Conservation (phyloP, 2,113 vertebrate species). For the Xiphorhynchus elegans region DNA sequence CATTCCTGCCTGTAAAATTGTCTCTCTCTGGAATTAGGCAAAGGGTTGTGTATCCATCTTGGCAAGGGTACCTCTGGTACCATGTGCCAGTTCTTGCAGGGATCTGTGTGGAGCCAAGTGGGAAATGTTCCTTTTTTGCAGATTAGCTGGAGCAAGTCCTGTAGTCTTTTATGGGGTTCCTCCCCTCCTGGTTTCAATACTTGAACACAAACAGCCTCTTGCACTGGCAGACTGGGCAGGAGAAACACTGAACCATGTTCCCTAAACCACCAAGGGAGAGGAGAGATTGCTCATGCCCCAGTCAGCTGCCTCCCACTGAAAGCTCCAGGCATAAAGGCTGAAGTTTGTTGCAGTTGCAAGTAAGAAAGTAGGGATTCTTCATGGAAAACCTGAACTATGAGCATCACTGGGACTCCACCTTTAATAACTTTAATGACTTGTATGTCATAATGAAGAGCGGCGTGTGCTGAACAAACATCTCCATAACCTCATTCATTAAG, state of each 20-base stretch:
- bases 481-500: slow-evolving; percentile 55
- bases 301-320: background rate
- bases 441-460: slow-evolving; percentile 21
- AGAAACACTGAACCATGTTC: background rate
- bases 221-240: fast-evolving
- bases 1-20: background rate
- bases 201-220: background rate
- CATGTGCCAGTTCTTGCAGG: background rate
- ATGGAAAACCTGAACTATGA: slow-evolving; percentile 24
- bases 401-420: slow-evolving; percentile 33
- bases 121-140: background rate
- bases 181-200: background rate
- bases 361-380: background rate
- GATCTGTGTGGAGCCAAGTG: fast-evolving
- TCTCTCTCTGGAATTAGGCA: background rate
- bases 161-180: background rate
- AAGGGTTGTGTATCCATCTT: fast-evolving
- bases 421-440: slow-evolving; percentile 23
- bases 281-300: background rate
- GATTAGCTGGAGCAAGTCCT: background rate
- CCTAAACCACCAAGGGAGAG: background rate
- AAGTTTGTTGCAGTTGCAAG: background rate
- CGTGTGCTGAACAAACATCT: slow-evolving; percentile 46
- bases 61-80: background rate
- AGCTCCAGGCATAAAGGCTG: background rate